A percentile compares a stretch with the other conserved stretches of the same genome.
These are phyloP conservation scores for Pelagia noctiluca DNA, from an alignment of 30 jellyfish, hydroid and myxozoan genomes.

Conservation along the genomic window DNA sequence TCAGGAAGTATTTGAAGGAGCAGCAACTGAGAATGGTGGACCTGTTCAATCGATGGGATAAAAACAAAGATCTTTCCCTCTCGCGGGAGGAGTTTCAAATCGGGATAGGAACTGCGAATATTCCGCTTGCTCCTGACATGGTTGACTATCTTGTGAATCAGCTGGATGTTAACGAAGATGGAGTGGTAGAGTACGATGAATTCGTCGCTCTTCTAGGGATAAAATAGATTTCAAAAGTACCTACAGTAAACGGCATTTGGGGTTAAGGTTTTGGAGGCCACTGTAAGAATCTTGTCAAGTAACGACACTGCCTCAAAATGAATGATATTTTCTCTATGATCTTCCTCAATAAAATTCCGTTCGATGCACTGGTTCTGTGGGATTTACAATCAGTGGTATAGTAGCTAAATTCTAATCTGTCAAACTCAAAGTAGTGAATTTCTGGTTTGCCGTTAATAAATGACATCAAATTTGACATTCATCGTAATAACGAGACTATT, in stretches of 20 bases:
- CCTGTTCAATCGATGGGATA: constrained; percentile 81
- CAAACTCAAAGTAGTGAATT: too few species aligned
- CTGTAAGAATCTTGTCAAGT: background rate
- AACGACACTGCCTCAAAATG: background rate
- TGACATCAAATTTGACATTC: too few species aligned
- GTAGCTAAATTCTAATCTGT: too few species aligned
- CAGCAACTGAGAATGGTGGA: constrained; percentile 83
- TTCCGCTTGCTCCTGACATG: constrained; percentile 76
- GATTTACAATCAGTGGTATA: too few species aligned
- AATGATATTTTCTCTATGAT: too few species aligned
- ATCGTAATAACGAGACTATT: too few species aligned
- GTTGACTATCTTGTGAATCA: constrained; percentile 54
- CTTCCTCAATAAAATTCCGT: too few species aligned
- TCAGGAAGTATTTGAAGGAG: constrained; percentile 62
- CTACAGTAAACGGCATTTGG: background rate
- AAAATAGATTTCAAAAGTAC: constrained; percentile 6
- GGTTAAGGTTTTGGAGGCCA: background rate
- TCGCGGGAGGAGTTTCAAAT: constrained; percentile 50
- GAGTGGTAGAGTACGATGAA: constrained; percentile 68
- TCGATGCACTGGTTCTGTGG: too few species aligned
- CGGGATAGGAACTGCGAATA: constrained; percentile 70
- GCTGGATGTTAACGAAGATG: constrained; percentile 65
- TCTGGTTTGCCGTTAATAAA: too few species aligned
- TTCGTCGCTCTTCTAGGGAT: constrained; percentile 73
- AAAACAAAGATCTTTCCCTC: constrained; percentile 64